Conservation (phyloP, 2,113 vertebrate species). For the Hemichromis elongatus region DNA sequence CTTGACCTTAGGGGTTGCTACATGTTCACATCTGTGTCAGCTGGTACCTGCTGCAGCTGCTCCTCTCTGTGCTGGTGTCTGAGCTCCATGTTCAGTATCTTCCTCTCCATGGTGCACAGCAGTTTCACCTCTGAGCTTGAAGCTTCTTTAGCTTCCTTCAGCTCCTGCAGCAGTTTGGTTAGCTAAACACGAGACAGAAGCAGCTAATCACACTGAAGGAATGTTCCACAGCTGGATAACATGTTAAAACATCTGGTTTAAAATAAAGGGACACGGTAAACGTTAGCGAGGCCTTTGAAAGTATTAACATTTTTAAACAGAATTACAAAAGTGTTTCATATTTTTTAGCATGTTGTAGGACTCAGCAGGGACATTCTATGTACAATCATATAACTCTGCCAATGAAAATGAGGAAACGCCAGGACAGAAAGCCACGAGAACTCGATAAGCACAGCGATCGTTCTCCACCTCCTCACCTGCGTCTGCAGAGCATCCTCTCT, state of each 20-base stretch:
- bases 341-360: too few relatives aligned
- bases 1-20: background rate
- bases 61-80: constrained; percentile 81
- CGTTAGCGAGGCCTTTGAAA: background rate
- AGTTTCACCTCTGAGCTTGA: constrained; percentile 87
- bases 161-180: constrained; percentile 81
- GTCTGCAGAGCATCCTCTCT: constrained; percentile 84
- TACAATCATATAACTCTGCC: background rate
- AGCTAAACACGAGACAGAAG: constrained; percentile 66
- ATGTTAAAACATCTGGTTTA: background rate
- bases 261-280: background rate
- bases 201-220: background rate
- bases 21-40: background rate
- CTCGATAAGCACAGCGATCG: background rate
- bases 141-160: constrained; percentile 84
- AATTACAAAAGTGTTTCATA: too few relatives aligned
- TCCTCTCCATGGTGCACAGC: constrained; percentile 81
- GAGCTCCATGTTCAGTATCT: constrained; percentile 84
- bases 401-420: background rate
- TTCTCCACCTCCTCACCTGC: background rate
- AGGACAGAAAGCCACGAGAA: background rate
- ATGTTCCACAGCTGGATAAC: too few relatives aligned
- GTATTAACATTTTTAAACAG: background rate
- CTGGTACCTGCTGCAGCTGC: constrained; percentile 78
- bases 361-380: background rate